Percentiles rank a stretch among this genome's conserved stretches.
phyloP scores from a whole-genome alignment of 2,888 invertebrate genomes.

The Tinea pellionella region DNA sequence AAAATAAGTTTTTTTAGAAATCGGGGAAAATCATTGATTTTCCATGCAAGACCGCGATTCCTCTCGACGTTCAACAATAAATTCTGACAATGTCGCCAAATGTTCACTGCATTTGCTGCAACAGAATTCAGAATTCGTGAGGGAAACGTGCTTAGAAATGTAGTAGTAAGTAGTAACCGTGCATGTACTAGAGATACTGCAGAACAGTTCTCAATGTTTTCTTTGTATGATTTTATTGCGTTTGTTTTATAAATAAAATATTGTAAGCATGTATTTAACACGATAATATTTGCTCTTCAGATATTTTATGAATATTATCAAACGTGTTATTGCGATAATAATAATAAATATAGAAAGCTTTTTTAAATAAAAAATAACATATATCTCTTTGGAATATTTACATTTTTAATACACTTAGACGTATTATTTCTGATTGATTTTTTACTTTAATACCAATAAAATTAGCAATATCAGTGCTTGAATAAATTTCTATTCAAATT shows the following conservation, averaged over 20 bases:
- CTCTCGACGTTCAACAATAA: slow-evolving; percentile 24
- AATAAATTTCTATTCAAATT: slow-evolving; percentile 3
- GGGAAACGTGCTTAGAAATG: slow-evolving; percentile 8
- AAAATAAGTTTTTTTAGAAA: too few relatives aligned
- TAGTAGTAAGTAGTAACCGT: neutral
- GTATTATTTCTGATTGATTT: too few relatives aligned
- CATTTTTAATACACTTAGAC: too few relatives aligned
- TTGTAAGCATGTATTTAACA: too few relatives aligned
- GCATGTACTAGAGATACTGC: neutral
- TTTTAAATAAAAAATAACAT: too few relatives aligned
- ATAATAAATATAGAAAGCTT: too few relatives aligned
- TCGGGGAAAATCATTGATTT: neutral
- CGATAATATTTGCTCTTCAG: too few relatives aligned
- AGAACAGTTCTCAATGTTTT: neutral
- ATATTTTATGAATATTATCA: too few relatives aligned
- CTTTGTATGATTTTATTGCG: neutral
- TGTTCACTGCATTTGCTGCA: slow-evolving; percentile 24
- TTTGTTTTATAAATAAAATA: too few relatives aligned
- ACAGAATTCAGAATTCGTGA: slow-evolving; percentile 23
- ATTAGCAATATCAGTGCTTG: neutral
- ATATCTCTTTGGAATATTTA: too few relatives aligned
- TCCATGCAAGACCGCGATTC: neutral
- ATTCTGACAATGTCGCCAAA: slow-evolving; percentile 39
- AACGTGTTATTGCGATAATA: too few relatives aligned
- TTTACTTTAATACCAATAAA: neutral